Evolutionary conservation across 2,888 invertebrate genomes (phyloP), one percentile per base, ranked within the genome.

Genomic region (Belgica antarctica): DNA sequence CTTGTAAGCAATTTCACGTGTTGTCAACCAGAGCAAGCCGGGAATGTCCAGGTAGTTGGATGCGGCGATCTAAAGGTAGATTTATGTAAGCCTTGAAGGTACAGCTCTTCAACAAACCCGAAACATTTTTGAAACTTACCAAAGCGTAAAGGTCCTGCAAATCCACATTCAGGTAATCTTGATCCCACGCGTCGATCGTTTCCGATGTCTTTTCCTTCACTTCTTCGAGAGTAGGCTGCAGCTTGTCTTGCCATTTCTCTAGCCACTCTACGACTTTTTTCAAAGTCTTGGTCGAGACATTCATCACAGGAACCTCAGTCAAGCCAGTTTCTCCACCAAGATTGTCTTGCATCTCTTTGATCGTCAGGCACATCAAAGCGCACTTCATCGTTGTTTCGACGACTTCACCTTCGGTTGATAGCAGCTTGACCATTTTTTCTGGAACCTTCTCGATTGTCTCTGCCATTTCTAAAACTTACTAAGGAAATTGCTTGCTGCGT

Each of bases 31-130:
- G 17, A 68, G 34, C 1, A 68, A 27, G 1, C 46, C 46, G 12
- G 68, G 68, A 68, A 68, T 52, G 24, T 57, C 24, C 2, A 68
- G 15, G 17, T 31, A 68, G 24, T 68, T 68, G 0, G 57, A n/a
- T n/a, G 68, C 68, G 7, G 57, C 22, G n/a, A 68, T 68, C 66
- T 63, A 22, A 24, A 63, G 31, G 22, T 7, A 28, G n/a, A n/a
- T n/a, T n/a, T n/a, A n/a, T n/a, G n/a, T n/a, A n/a, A n/a, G n/a
- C n/a, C n/a, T n/a, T n/a, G n/a, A n/a, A n/a, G n/a, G n/a, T n/a
- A n/a, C n/a, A n/a, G n/a, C n/a, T n/a, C n/a, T n/a, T n/a, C n/a
- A n/a, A n/a, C n/a, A n/a, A n/a, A n/a, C n/a, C n/a, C n/a, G n/a
- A n/a, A n/a, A n/a, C n/a, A n/a, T n/a, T n/a, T n/a, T n/a, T n/a